These are phyloP conservation scores for Megaceryle maxima DNA, from an alignment of 2,113 vertebrate species.

Conservation along the genomic window DNA sequence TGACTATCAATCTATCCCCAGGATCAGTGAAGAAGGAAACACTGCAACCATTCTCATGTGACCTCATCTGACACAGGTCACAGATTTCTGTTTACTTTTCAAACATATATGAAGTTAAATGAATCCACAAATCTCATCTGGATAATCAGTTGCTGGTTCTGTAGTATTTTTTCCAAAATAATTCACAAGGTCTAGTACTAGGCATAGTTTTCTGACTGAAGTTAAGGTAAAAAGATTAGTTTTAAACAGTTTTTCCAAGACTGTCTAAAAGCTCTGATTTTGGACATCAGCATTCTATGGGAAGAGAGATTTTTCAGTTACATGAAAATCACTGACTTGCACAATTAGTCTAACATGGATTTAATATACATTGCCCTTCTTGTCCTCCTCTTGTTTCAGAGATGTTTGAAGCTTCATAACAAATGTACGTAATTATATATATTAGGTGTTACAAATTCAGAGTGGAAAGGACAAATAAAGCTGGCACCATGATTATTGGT, in stretches of 20 bases:
- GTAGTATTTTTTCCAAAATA: neutral
- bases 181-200: neutral
- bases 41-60: neutral
- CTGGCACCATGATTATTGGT: neutral
- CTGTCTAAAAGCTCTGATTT: neutral
- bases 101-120: neutral
- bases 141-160: neutral
- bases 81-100: neutral
- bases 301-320: neutral
- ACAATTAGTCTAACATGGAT: neutral
- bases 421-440: neutral
- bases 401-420: neutral
- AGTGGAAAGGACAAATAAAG: neutral
- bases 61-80: constrained; percentile 5
- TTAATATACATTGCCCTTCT: neutral
- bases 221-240: neutral
- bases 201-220: neutral
- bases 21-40: neutral
- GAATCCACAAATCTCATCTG: neutral
- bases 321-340: neutral
- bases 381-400: neutral
- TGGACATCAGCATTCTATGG: neutral
- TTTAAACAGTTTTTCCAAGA: neutral
- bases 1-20: neutral
- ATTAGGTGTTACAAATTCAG: neutral